phyloP scores from a whole-genome alignment of 2,888 invertebrate species.

The Fragum sueziense region DNA sequence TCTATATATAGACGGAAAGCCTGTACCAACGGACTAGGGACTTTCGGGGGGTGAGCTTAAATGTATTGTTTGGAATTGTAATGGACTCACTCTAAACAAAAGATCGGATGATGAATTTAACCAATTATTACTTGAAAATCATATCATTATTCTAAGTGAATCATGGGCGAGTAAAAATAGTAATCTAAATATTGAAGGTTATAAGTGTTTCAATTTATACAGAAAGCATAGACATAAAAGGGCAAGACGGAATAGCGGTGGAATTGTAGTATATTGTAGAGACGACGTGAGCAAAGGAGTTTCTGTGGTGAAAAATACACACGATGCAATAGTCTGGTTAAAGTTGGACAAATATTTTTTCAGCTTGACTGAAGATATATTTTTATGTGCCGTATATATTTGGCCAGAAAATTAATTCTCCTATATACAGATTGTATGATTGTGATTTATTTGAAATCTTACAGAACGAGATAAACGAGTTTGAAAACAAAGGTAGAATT shows the following conservation, averaged over 20 bases:
- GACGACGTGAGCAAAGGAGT: neutral
- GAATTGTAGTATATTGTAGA: too few relatives aligned
- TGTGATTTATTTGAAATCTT: neutral
- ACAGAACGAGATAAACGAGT: neutral
- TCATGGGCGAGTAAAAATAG: neutral
- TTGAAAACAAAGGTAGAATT: neutral
- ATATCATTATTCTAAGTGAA: neutral
- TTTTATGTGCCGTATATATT: neutral
- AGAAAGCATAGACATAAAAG: too few relatives aligned
- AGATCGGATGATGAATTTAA: too few relatives aligned
- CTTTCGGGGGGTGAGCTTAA: too few relatives aligned
- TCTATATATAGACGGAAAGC: too few relatives aligned
- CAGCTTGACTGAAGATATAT: neutral
- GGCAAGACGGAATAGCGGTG: too few relatives aligned
- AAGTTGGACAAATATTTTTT: conserved; percentile 2
- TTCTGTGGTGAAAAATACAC: conserved; percentile 1
- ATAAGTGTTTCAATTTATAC: neutral
- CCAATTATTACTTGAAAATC: neutral
- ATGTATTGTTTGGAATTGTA: too few relatives aligned
- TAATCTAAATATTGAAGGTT: neutral
- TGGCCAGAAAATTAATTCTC: neutral
- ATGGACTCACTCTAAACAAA: too few relatives aligned
- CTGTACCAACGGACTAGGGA: too few relatives aligned
- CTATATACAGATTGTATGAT: neutral
- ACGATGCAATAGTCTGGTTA: conserved; percentile 8